Percentiles rank a stretch among this genome's conserved stretches.
Evolutionary conservation across 1,140 invertebrate genomes (phyloP).

Genomic region (Cryptotermes secundus): DNA sequence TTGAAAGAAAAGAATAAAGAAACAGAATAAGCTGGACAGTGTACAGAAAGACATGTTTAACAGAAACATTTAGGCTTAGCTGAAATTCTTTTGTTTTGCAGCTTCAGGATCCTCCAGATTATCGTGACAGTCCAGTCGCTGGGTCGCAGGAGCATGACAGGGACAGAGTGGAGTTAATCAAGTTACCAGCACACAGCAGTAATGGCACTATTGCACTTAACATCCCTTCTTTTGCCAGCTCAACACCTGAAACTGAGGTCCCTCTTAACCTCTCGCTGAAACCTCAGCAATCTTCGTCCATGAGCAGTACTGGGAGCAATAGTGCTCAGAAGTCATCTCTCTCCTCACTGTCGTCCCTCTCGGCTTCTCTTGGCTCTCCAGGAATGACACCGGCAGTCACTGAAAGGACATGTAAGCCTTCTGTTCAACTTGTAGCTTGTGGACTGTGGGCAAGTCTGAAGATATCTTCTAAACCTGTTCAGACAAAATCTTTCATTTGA

Average conservation of each 20-base stretch:
- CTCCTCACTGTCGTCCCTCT: constrained; percentile 36
- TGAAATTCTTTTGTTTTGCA: not conserved
- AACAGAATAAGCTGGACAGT: too few relatives aligned
- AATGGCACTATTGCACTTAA: constrained; percentile 46
- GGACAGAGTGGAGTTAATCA: constrained; percentile 75
- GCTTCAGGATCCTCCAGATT: constrained; percentile 8
- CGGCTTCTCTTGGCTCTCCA: not conserved
- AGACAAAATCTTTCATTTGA: too few relatives aligned
- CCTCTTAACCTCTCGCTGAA: constrained; percentile 81
- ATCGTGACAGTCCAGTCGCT: constrained; percentile 3
- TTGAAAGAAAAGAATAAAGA: too few relatives aligned
- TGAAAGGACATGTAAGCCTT: constrained; percentile 44
- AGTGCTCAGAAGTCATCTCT: constrained; percentile 33
- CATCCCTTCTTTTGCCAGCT: constrained; percentile 42
- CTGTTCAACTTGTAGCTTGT: too few relatives aligned
- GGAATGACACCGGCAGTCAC: constrained; percentile 34
- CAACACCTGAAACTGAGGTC: constrained; percentile 63
- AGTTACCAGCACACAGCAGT: constrained; percentile 59
- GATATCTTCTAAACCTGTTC: too few relatives aligned
- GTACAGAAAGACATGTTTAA: too few relatives aligned
- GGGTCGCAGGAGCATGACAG: constrained; percentile 15
- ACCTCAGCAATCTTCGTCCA: constrained; percentile 45
- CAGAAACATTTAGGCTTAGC: too few relatives aligned
- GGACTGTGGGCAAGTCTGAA: too few relatives aligned
- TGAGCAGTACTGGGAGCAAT: constrained; percentile 24